Conservation (phyloP, 1,140 invertebrate species). For the Adoxophyes honmai region DNA sequence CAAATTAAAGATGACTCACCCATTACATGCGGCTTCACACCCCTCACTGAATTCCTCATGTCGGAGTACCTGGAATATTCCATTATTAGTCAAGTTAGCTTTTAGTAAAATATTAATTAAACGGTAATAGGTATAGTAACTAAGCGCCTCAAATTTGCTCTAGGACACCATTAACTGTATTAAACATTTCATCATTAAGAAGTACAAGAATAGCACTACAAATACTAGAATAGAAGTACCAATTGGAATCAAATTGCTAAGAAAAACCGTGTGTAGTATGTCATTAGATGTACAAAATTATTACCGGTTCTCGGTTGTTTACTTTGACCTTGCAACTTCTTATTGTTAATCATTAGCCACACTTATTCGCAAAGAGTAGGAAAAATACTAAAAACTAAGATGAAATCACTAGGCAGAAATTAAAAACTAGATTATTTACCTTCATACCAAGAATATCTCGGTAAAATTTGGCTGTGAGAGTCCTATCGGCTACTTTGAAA, state of each 20-base stretch:
- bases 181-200: no score
- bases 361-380: neutral
- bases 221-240: no score
- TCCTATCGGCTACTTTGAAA: conserved; percentile 94
- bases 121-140: neutral
- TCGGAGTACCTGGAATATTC: conserved; percentile 85
- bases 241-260: no score
- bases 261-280: neutral
- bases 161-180: no score
- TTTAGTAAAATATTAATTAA: neutral
- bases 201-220: no score
- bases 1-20: conserved; percentile 81
- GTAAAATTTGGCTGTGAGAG: conserved; percentile 91
- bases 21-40: conserved; percentile 97
- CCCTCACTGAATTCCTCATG: conserved; percentile 98
- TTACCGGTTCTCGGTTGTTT: conserved; percentile 8
- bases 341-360: neutral
- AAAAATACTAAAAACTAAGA: conserved; percentile 16
- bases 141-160: no score
- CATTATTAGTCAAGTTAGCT: neutral
- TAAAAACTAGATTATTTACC: conserved; percentile 76
- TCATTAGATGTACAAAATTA: conserved; percentile 17
- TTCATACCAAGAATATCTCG: conserved; percentile 95
- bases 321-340: neutral
- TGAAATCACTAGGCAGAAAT: conserved; percentile 3